A percentile compares a stretch with the other conserved stretches of the same genome.
Evolutionary conservation across 2,797 vertebrate genomes (phyloP).

Genomic region (Rhadinocentrus ornatus): DNA sequence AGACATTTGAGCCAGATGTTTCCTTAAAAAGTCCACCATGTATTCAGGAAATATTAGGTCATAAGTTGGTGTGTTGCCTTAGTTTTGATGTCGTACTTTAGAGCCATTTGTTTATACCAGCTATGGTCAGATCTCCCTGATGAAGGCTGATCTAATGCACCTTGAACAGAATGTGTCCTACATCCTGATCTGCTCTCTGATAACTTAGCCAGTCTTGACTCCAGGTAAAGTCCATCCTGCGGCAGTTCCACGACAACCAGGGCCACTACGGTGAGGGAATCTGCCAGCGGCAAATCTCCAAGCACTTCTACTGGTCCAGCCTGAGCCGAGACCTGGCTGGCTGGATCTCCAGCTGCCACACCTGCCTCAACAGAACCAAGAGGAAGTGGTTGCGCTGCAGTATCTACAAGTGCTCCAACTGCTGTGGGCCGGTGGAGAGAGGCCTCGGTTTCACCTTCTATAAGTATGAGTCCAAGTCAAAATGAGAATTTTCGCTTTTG

Average conservation of each 20-base stretch:
- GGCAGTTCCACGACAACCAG: constrained; percentile 71
- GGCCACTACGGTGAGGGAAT: constrained; percentile 65
- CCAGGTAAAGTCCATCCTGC: constrained; percentile 70
- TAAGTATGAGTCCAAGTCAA: constrained; percentile 45
- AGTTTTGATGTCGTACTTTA: no score
- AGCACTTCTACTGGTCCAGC: constrained; percentile 72
- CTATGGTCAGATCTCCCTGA: no score
- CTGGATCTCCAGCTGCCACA: constrained; percentile 74
- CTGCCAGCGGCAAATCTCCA: constrained; percentile 60
- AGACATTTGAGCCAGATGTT: no score
- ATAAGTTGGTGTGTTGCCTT: no score
- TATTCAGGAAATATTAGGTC: no score
- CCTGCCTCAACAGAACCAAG: constrained; percentile 65
- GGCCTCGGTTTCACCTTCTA: constrained; percentile 76
- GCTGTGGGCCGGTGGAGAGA: constrained; percentile 70
- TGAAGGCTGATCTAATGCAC: no score
- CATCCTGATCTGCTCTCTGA: no score
- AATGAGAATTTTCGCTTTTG: background rate
- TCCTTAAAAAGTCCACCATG: no score
- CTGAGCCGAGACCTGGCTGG: constrained; percentile 68
- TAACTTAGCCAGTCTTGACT: background rate
- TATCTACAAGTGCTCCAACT: constrained; percentile 71
- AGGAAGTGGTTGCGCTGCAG: constrained; percentile 73
- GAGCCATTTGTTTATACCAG: no score
- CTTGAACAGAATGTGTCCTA: no score